Conservation (phyloP, 2,113 vertebrate species). For the Gadus chalcogrammus region DNA sequence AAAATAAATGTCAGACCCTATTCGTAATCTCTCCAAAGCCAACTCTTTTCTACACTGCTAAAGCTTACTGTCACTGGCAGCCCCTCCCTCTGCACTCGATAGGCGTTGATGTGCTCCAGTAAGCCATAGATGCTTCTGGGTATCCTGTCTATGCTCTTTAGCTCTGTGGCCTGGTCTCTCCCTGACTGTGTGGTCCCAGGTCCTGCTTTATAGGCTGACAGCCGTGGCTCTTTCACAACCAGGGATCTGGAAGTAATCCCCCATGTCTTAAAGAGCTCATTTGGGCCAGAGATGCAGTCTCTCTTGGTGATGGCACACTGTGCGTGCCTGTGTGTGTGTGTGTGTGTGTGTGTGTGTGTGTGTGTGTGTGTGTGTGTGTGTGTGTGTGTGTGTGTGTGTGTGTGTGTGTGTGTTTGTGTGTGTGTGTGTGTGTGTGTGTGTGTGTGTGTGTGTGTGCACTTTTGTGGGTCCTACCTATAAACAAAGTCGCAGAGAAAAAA, state of each 20-base stretch:
- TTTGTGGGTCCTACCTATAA: conserved; percentile 46
- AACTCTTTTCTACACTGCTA: too few relatives aligned
- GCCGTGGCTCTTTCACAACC: conserved; percentile 67
- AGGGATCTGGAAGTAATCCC: conserved; percentile 73
- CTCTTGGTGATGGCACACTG: conserved; percentile 45
- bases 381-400: conserved; percentile 22
- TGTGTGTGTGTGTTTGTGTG: conserved; percentile 26
- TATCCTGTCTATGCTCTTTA: conserved; percentile 46
- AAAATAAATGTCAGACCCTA: not conserved
- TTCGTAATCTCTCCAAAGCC: too few relatives aligned
- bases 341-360: conserved; percentile 9
- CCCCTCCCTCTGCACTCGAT: conserved; percentile 22
- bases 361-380: too few relatives aligned
- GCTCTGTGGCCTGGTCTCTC: conserved; percentile 46
- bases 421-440: too few relatives aligned
- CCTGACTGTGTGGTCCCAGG: conserved; percentile 68
- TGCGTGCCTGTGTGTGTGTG: conserved; percentile 30
- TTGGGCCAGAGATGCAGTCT: conserved; percentile 61
- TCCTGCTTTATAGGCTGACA: conserved; percentile 69
- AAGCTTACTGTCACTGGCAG: not conserved
- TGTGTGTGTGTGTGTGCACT: not conserved
- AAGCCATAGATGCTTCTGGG: conserved; percentile 48
- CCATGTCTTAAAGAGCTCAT: conserved; percentile 70
- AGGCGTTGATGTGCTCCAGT: conserved; percentile 48
- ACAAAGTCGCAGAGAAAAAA: conserved; percentile 46